Evolutionary conservation across 2,888 invertebrate genomes (phyloP), one percentile per base, ranked within the genome.

Genomic region (Lithophane leautieri): DNA sequence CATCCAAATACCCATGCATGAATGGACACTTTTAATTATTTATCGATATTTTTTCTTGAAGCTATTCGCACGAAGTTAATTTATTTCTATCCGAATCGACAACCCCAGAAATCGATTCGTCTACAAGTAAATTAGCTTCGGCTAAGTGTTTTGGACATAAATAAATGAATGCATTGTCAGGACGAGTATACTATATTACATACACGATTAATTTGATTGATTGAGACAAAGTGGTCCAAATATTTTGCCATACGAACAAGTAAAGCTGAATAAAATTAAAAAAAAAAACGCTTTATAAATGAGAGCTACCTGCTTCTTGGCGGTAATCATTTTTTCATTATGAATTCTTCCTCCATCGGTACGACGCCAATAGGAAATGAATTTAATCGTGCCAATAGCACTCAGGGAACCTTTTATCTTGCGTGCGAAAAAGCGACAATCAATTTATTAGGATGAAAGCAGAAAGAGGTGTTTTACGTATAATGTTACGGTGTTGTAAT

Each of bases 301-400:
- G 52, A 2, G 19, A 34, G 6, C 16, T 52, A 52, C 14, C 19
- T 52, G 52, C 14, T 44, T 78, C 44, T 25, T 52, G 25, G 34
- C 4, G 25, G n/a, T 16, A 52, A 42, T 78, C 58, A 14, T 4
- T 54, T 79, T 66, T 62, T 34, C 4, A 34, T 34, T 50, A 66
- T 25, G 42, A 58, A 22, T 54, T 54, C 34, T 56, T 73, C 28
- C 28, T 40, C 25, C 47, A 34, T 42, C 14, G 44, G 42, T 40
- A 34, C 22, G 19, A 56, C 14, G 16, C 16, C 16, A 25, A 7
- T 40, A 14, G 28, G 19, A 56, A 56, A 14, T 76, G 7, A 76
- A 66, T 73, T 52, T 73, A 60, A 80, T 80, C n/a, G 40, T 22
- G 4, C 28, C 42, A 54, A 66, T 66, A 66, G 60, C 60, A 66